Percentiles rank a stretch among this genome's conserved stretches.
phyloP scores from a whole-genome alignment of 2,888 invertebrate species.

The Gisinianus flammeolus region DNA sequence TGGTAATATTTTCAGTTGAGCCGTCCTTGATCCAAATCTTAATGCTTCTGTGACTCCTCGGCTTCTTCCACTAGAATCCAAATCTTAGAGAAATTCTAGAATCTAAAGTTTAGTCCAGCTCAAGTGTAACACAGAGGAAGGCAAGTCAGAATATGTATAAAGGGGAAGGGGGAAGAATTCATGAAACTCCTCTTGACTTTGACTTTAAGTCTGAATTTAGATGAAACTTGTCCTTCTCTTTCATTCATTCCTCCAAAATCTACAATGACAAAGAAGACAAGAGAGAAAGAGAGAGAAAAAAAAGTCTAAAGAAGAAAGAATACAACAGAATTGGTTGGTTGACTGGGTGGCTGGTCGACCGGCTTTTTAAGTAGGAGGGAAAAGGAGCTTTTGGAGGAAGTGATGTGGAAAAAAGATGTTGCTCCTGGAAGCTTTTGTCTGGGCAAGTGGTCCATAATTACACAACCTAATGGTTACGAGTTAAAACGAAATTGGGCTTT shows the following conservation, averaged over 20 bases:
- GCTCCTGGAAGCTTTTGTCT: conserved; percentile 26
- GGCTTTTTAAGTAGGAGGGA: conserved; percentile 3
- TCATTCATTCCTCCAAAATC: neutral
- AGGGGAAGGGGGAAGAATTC: too few relatives aligned
- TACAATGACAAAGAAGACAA: neutral
- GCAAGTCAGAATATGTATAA: too few relatives aligned
- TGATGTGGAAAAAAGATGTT: conserved; percentile 52
- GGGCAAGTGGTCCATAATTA: neutral
- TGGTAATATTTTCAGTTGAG: neutral
- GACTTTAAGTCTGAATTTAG: too few relatives aligned
- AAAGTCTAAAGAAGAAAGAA: too few relatives aligned
- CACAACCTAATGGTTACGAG: conserved; percentile 46
- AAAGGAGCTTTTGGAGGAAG: conserved; percentile 42
- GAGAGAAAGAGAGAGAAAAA: neutral
- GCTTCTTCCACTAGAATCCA: neutral
- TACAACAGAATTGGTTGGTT: neutral
- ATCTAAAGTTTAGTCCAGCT: too few relatives aligned
- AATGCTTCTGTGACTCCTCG: neutral
- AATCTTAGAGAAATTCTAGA: too few relatives aligned
- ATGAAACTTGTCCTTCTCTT: too few relatives aligned
- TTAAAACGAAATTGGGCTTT: conserved; percentile 48
- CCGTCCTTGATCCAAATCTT: neutral
- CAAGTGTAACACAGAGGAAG: too few relatives aligned
- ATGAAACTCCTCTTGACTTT: too few relatives aligned
- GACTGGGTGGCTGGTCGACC: neutral